Base-by-base conservation (phyloP, 2,888 invertebrate species). In the Monoplex corrugatus region DNA sequence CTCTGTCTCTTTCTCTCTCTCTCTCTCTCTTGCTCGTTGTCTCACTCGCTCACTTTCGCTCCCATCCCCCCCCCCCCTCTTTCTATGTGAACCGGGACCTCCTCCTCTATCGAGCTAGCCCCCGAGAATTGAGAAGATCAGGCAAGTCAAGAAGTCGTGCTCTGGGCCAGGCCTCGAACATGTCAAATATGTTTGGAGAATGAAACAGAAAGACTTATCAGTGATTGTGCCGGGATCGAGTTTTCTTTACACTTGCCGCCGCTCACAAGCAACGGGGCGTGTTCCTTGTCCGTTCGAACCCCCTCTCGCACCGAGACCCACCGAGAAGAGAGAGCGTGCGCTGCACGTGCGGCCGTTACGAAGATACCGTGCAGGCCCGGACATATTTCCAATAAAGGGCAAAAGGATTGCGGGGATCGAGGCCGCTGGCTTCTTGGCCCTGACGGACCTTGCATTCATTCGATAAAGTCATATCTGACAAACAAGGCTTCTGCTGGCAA, bases 161-260 rank as follows among this genome's bases (percentile, higher is more conserved):
- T 32, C 5, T 2, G 6, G 32, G 45, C 5, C 82, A 6, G 82
- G 28, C 43, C 8, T 2, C 16, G 82, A 44, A n/a, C 75, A 50
- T 80, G 80, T 50, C 50, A 78, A 35, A 82, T 80, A 63, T 57
- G 75, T 80, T 40, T 80, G 57, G 87, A 57, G 87, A 82, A 19
- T 28, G 87, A 63, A 87, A 87, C 23, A 35, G 87, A 87, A 87
- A 87, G 87, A 87, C 87, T 87, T 87, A 87, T 87, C 87, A 87
- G 87, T 38, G 82, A 82, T 82, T 82, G 82, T 40, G 43, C n/a
- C 5, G 78, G 45, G 80, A 82, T 57, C 80, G 63, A 43, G 63
- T 87, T 87, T 44, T 44, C 68, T 72, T 86, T 86, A 68, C 43
- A 68, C 43, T 72, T 10, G 68, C 68, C 38, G 40, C 32, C 68